Conservation (phyloP, 2,888 invertebrate genomes). For the Leistus spinibarbis region DNA sequence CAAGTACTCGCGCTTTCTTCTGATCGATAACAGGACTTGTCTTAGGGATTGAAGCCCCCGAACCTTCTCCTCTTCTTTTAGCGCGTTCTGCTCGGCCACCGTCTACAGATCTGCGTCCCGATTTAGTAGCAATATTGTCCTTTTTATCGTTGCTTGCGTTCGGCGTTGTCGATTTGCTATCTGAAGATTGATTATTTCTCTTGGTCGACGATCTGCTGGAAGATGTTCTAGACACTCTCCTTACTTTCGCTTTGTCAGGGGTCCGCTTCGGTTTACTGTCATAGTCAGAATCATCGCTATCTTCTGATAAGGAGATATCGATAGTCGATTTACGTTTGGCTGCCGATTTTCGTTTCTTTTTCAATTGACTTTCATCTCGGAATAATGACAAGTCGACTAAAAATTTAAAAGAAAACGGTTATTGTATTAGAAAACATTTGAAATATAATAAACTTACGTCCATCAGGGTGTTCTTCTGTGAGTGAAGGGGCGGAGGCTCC, state of each 20-base stretch:
- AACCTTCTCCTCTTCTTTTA: constrained; percentile 46
- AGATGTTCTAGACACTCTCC: constrained; percentile 45
- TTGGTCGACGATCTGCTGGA: constrained; percentile 32
- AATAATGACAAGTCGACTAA: constrained; percentile 83
- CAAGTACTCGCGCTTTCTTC: constrained; percentile 56
- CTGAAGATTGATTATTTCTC: constrained; percentile 31
- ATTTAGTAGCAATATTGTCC: neutral
- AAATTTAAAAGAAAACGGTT: too few species aligned
- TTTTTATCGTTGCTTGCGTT: constrained; percentile 32
- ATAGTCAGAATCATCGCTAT: constrained; percentile 13
- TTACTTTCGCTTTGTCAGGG: constrained; percentile 49
- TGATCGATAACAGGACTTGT: constrained; percentile 54
- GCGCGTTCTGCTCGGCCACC: constrained; percentile 50
- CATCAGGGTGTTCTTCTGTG: constrained; percentile 86
- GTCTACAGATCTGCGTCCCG: constrained; percentile 26
- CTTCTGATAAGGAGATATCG: constrained; percentile 31
- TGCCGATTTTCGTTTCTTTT: constrained; percentile 57
- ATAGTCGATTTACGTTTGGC: constrained; percentile 51
- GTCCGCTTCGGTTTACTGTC: constrained; percentile 44
- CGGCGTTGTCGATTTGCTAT: constrained; percentile 24
- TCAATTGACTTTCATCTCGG: constrained; percentile 80
- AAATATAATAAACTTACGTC: constrained; percentile 79
- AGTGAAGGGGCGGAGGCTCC: constrained; percentile 67
- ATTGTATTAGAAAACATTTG: too few species aligned
- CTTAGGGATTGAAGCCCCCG: constrained; percentile 41